Conservation (phyloP, 1,140 invertebrate genomes). For the Trichogramma pretiosum region DNA sequence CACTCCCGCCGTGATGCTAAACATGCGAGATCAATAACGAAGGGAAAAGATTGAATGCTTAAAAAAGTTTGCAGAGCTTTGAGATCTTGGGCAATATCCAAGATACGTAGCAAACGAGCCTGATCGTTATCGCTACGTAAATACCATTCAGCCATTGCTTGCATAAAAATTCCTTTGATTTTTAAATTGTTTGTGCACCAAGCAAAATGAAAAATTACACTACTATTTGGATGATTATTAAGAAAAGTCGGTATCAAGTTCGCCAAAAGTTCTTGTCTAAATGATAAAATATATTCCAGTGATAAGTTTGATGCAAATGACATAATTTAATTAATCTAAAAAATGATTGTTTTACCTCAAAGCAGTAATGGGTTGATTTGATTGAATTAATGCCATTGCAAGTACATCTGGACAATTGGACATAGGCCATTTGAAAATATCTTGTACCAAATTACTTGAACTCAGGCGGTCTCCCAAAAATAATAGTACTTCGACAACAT, state of each 20-base stretch:
- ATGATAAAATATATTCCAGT: slow-evolving; percentile 11
- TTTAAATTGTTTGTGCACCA: slow-evolving; percentile 75
- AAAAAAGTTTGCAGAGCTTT: slow-evolving; percentile 90
- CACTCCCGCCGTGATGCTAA: slow-evolving; percentile 93
- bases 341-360: slow-evolving; percentile 31
- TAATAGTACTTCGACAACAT: slow-evolving; percentile 80
- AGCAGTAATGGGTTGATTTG: slow-evolving; percentile 64
- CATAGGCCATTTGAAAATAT: slow-evolving; percentile 85
- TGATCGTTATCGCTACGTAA: slow-evolving; percentile 86
- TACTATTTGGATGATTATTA: slow-evolving; percentile 89
- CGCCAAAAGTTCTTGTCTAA: slow-evolving; percentile 72
- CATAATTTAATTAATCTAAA: not conserved
- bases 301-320: not conserved
- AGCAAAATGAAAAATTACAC: slow-evolving; percentile 84
- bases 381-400: slow-evolving; percentile 77
- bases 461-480: slow-evolving; percentile 81
- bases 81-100: slow-evolving; percentile 95
- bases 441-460: slow-evolving; percentile 70
- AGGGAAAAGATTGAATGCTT: slow-evolving; percentile 86
- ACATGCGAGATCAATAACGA: slow-evolving; percentile 96
- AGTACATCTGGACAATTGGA: slow-evolving; percentile 91
- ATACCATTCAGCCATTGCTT: slow-evolving; percentile 97
- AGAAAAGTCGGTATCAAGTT: slow-evolving; percentile 85
- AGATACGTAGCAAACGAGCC: slow-evolving; percentile 80
- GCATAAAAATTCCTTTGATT: slow-evolving; percentile 82